These are phyloP conservation scores for Tipula helvola DNA, from an alignment of 2,888 invertebrate genomes.

Conservation along the genomic window DNA sequence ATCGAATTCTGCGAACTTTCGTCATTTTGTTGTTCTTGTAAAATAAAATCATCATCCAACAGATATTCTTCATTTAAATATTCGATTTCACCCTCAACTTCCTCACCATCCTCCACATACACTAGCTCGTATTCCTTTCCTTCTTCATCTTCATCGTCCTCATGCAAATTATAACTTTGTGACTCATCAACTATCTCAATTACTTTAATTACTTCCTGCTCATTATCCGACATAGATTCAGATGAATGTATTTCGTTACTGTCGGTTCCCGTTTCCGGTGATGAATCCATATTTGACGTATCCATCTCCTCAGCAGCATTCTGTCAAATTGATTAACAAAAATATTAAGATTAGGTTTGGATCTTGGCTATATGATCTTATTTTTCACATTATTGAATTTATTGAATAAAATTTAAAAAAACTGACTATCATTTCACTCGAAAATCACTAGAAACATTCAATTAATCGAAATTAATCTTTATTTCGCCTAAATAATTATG, in stretches of 20 bases:
- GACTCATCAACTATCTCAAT: slow-evolving; percentile 8
- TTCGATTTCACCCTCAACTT: not conserved
- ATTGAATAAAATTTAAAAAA: not conserved
- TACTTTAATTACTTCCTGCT: slow-evolving; percentile 5
- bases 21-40: not conserved
- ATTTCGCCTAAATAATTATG: not conserved
- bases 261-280: not conserved
- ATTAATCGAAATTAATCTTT: not conserved
- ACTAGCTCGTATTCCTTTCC: not conserved
- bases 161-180: not conserved
- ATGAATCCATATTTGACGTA: not conserved
- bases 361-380: not conserved
- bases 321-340: not conserved
- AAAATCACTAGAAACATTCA: not conserved
- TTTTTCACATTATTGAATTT: not conserved
- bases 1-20: not conserved
- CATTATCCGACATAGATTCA: not conserved
- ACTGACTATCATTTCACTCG: not conserved
- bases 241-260: not conserved
- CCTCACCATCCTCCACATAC: not conserved
- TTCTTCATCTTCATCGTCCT: not conserved
- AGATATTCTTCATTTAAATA: slow-evolving; percentile 5
- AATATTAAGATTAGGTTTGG: not conserved
- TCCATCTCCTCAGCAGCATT: not conserved
- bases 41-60: not conserved